These are phyloP conservation scores for Furnarius figulus DNA, from an alignment of 2,113 vertebrate genomes.

Conservation along the genomic window DNA sequence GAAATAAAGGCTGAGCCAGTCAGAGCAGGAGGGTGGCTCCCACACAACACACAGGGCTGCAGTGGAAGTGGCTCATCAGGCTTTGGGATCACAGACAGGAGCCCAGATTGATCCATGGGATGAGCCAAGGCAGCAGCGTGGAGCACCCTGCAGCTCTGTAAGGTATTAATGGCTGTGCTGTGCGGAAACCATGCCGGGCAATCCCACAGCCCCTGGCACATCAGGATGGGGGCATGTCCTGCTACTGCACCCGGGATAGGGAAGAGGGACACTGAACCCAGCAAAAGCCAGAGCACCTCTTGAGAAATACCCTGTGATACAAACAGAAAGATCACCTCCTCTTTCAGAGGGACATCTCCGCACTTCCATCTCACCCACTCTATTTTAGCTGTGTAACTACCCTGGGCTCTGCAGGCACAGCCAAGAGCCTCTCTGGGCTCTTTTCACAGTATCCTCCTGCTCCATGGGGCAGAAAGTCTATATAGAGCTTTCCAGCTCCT, in stretches of 20 bases:
- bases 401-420: not conserved
- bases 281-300: not conserved
- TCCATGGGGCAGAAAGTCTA: not conserved
- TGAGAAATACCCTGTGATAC: not conserved
- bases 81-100: not conserved
- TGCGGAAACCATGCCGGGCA: accelerated
- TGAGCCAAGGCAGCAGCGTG: not conserved
- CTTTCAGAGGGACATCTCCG: accelerated
- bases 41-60: accelerated
- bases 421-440: not conserved
- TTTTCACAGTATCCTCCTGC: not conserved
- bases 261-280: not conserved
- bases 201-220: accelerated
- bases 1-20: too few relatives aligned
- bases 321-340: not conserved
- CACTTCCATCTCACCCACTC: not conserved
- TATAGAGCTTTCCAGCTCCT: not conserved
- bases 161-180: not conserved
- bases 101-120: not conserved
- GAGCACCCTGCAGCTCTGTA: not conserved
- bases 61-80: not conserved
- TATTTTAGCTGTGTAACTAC: not conserved
- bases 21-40: too few relatives aligned
- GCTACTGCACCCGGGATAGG: accelerated
- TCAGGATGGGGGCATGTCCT: accelerated